Evolutionary conservation across 2,888 invertebrate species (phyloP).

Genomic region (Lithophane semibrunnea): DNA sequence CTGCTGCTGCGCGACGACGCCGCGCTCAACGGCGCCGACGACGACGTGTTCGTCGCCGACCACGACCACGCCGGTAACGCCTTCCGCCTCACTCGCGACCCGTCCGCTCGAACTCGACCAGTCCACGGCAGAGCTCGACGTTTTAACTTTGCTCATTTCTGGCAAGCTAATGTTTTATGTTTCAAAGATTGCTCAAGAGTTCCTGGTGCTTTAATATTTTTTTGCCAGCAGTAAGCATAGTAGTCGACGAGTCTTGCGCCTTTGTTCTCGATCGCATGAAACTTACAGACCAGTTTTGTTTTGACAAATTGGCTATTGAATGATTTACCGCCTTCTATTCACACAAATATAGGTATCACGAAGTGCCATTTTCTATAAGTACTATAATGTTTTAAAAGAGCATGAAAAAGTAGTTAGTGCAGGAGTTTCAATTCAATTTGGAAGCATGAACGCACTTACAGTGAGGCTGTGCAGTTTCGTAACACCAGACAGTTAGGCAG

Average conservation of each 20-base stretch:
- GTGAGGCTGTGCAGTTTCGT: conserved; percentile 70
- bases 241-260: conserved; percentile 10
- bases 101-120: background rate
- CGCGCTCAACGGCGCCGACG: conserved; percentile 85
- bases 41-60: conserved; percentile 83
- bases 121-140: background rate
- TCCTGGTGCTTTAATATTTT: background rate
- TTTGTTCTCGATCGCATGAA: conserved; percentile 41
- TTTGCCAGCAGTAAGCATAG: conserved; percentile 27
- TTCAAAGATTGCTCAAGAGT: background rate
- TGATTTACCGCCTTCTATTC: conserved; percentile 45
- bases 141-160: conserved; percentile 32
- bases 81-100: too few species aligned
- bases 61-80: conserved; percentile 48
- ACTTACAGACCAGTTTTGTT: conserved; percentile 23
- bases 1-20: conserved; percentile 86
- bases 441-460: conserved; percentile 73
- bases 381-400: conserved; percentile 46
- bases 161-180: background rate
- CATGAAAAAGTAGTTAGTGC: conserved; percentile 72
- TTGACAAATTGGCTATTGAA: conserved; percentile 19
- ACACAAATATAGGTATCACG: background rate
- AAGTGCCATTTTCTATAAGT: conserved; percentile 10
- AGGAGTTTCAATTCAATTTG: conserved; percentile 62
- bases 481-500: conserved; percentile 45